Evolutionary conservation across 2,797 vertebrate species (phyloP).

Genomic region (Setipinna tenuifilis): DNA sequence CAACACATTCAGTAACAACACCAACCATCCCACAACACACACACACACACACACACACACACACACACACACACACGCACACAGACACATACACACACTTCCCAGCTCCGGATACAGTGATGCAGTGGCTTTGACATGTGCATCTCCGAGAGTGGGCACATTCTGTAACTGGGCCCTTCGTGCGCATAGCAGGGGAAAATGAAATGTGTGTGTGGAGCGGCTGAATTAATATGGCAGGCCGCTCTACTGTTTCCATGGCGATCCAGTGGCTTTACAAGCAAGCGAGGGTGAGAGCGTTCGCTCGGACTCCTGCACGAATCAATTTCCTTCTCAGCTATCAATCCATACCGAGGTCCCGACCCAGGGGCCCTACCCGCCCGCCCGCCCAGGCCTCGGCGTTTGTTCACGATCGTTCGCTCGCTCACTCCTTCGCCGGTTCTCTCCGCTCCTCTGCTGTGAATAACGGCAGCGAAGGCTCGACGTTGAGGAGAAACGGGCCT

Average conservation of each 20-base stretch:
- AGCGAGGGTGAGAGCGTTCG: slow-evolving; percentile 27
- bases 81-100: not conserved
- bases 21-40: not conserved
- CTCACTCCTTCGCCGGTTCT: slow-evolving; percentile 44
- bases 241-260: slow-evolving; percentile 59
- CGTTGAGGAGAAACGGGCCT: not conserved
- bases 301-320: slow-evolving; percentile 61
- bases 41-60: not conserved
- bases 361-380: not conserved
- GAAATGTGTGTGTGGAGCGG: slow-evolving; percentile 68
- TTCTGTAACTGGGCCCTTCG: slow-evolving; percentile 59
- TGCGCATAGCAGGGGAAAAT: slow-evolving; percentile 56
- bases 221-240: slow-evolving; percentile 70
- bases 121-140: slow-evolving; percentile 48
- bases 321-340: slow-evolving; percentile 80
- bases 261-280: slow-evolving; percentile 18
- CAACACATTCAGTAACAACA: not conserved
- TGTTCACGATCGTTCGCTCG: slow-evolving; percentile 29
- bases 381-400: not conserved
- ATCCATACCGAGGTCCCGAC: slow-evolving; percentile 74
- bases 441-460: slow-evolving; percentile 64
- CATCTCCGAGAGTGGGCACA: slow-evolving; percentile 44
- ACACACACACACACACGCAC: not conserved
- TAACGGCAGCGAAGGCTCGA: slow-evolving; percentile 62
- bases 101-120: slow-evolving; percentile 38